A percentile compares a stretch with the other conserved stretches of the same genome.
phyloP scores from a whole-genome alignment of 2,797 vertebrate genomes.

The Sphenopsis melanotis region DNA sequence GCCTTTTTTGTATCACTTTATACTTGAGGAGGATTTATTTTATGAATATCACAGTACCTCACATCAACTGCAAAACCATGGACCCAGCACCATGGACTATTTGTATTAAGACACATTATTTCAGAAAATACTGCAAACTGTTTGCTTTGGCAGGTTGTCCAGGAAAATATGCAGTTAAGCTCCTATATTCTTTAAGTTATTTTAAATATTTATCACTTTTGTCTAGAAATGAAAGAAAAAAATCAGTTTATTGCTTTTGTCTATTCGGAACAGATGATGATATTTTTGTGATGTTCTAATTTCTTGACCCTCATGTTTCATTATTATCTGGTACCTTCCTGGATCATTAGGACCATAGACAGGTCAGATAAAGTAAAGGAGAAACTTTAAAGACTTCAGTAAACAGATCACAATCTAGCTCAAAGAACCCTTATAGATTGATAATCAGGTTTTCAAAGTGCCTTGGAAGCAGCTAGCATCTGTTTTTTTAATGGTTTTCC shows the following conservation, averaged over 20 bases:
- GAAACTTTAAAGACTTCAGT: not conserved
- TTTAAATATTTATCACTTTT: not conserved
- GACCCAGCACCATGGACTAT: not conserved
- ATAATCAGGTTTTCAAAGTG: not conserved
- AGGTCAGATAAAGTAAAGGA: not conserved
- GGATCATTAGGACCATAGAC: not conserved
- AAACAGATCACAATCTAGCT: not conserved
- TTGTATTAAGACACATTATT: not conserved
- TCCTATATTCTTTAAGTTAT: not conserved
- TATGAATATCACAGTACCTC: constrained; percentile 2
- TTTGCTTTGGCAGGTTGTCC: not conserved
- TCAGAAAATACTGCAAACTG: not conserved
- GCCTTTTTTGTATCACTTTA: not conserved
- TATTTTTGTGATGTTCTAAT: not conserved
- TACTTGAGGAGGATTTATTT: constrained; percentile 50
- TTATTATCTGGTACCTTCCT: not conserved
- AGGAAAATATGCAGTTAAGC: not conserved
- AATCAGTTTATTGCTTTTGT: not conserved
- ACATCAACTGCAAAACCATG: not conserved
- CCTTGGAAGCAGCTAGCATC: not conserved
- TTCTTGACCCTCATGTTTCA: not conserved
- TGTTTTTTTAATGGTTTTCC: not conserved
- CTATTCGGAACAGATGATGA: not conserved
- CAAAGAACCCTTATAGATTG: not conserved
- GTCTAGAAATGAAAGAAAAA: not conserved